Percentiles rank a stretch among this genome's conserved stretches.
Evolutionary conservation across 2,797 vertebrate species (phyloP).

Genomic region (Acanthopagrus latus): DNA sequence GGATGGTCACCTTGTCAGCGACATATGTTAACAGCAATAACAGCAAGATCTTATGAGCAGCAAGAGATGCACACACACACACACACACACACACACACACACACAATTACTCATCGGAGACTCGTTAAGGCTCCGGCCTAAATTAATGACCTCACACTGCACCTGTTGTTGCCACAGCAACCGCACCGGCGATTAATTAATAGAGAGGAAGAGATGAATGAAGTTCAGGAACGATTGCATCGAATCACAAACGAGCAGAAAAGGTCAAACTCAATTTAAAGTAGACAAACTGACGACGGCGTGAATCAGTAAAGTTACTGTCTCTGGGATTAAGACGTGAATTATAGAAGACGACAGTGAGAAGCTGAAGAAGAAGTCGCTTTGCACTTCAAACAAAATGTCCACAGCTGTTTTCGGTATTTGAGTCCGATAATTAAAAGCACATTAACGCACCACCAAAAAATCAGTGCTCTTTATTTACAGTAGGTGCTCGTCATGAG

Average conservation of each 20-base stretch:
- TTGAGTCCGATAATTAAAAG: too few species aligned
- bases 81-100: conserved; percentile 76
- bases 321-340: neutral
- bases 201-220: conserved; percentile 26
- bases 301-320: neutral
- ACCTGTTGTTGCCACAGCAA: conserved; percentile 72
- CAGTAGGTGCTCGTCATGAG: too few species aligned
- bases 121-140: conserved; percentile 89
- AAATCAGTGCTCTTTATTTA: too few species aligned
- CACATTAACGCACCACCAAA: too few species aligned
- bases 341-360: neutral
- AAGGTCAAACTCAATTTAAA: neutral
- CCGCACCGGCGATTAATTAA: conserved; percentile 62
- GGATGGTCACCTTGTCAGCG: conserved; percentile 87
- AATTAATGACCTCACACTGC: conserved; percentile 91
- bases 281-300: neutral
- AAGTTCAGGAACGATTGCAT: neutral
- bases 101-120: conserved; percentile 91
- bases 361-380: too few species aligned
- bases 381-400: too few species aligned
- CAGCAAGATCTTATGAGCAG: conserved; percentile 92
- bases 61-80: conserved; percentile 90
- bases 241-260: neutral
- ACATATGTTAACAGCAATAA: conserved; percentile 96
- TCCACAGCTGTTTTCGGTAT: too few species aligned